Evolutionary conservation across 2,888 invertebrate genomes (phyloP), one percentile per base, ranked within the genome.

Genomic region (Limulus polyphemus): DNA sequence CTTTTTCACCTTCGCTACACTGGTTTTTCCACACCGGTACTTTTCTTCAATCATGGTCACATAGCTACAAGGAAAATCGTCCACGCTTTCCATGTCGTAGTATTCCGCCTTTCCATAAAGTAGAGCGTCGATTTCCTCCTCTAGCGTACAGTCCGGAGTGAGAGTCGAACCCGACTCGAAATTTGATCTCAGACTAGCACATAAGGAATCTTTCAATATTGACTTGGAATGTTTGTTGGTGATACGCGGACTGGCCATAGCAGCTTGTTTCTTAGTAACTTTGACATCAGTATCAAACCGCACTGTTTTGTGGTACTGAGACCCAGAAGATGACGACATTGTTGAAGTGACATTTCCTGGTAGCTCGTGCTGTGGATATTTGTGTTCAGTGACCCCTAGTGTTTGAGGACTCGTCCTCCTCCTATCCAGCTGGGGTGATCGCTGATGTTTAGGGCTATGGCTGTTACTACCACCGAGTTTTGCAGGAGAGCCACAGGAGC

Each of bases 81-180:
- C 63, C 16, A 65, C 67, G 48, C 63, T 68, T 48, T 67, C 67
- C 17, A 68, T 56, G 47, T 68, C 66, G 17, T 65, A 65, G 48
- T 63, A 67, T 54, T 69, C 68, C 1, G 69, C 68, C 14, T 67
- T 62, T 11, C 73, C 73, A 59, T 72, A 72, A n/a, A 74, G 64
- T 32, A 73, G 67, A 0, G 69, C 67, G 62, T 73, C 73, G 49
- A 73, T 73, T 54, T 73, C 73, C 55, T 70, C 71, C 59, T 73
- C 72, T n/a, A 71, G 63, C 10, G 68, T 62, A 12, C 62, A 64
- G 52, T 68, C 68, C 16, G 47, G 46, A 11, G 63, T 47, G 14
- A 32, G 16, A 11, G 47, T 47, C 13, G 63, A 47, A 32, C 32
- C 32, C 7, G 32, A 32, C 1, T 32, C 32, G n/a, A 70, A 55